phyloP scores from a whole-genome alignment of 2,113 vertebrate genomes.

The Sciurus niger region DNA sequence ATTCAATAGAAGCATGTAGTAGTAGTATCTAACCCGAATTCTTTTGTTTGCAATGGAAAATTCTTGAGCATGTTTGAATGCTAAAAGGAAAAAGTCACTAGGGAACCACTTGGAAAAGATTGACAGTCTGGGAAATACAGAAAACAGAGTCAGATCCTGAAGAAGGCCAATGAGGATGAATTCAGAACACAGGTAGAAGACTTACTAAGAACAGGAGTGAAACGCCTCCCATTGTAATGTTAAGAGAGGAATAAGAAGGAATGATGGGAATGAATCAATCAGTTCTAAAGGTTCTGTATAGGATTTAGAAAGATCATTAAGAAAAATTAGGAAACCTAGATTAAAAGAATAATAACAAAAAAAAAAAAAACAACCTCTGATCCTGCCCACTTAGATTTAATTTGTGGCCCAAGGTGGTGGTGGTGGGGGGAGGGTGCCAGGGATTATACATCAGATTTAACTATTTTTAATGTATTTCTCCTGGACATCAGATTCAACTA shows the following conservation, averaged over 20 bases:
- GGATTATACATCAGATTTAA: not conserved
- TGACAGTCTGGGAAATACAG: not conserved
- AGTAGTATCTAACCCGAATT: not conserved
- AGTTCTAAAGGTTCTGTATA: not conserved
- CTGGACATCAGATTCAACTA: not conserved
- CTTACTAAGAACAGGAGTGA: not conserved
- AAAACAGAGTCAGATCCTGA: not conserved
- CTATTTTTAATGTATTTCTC: not conserved
- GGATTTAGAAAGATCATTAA: not conserved
- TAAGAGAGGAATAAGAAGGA: not conserved
- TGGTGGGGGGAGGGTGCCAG: too few species aligned
- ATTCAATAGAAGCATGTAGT: not conserved
- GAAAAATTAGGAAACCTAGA: constrained; percentile 10
- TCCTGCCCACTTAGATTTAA: not conserved
- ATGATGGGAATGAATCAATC: too few species aligned
- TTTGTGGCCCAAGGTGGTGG: too few species aligned
- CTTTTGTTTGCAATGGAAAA: not conserved
- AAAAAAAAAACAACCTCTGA: not conserved
- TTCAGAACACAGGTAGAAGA: not conserved
- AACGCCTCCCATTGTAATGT: not conserved
- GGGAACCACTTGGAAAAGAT: not conserved
- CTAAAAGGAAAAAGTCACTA: not conserved
- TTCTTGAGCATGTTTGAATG: not conserved
- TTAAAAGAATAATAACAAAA: not conserved
- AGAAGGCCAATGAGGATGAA: not conserved